Conservation (phyloP, 2,888 invertebrate species). For the Acleris laterana region DNA sequence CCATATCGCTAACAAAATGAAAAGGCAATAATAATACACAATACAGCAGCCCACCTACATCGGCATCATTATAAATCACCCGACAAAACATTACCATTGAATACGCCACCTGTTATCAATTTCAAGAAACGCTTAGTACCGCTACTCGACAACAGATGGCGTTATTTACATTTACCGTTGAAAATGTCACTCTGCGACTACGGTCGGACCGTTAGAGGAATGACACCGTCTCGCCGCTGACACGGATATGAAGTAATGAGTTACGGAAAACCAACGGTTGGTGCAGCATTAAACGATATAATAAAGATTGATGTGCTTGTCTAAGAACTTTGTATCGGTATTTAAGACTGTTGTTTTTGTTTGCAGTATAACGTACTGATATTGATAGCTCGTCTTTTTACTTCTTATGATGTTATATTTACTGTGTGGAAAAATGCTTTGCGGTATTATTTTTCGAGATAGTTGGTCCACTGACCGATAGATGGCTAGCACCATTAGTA, state of each 20-base stretch:
- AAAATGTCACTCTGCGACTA: slow-evolving; percentile 39
- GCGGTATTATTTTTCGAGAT: background rate
- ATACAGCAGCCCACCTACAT: slow-evolving; percentile 35
- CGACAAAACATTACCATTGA: slow-evolving; percentile 39
- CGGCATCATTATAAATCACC: slow-evolving; percentile 33
- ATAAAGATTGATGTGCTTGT: slow-evolving; percentile 25
- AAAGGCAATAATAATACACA: background rate
- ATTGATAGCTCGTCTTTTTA: slow-evolving; percentile 13
- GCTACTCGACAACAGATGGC: slow-evolving; percentile 77
- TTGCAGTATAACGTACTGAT: slow-evolving; percentile 7
- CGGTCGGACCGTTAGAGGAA: slow-evolving; percentile 62
- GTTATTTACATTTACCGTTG: slow-evolving; percentile 56
- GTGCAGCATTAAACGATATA: slow-evolving; percentile 54
- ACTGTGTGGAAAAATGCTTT: background rate
- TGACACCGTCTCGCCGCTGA: slow-evolving; percentile 61
- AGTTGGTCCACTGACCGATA: background rate
- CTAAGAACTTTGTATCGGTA: slow-evolving; percentile 9
- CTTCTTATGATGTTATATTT: background rate
- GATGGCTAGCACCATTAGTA: background rate
- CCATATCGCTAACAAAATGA: background rate
- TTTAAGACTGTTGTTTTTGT: background rate
- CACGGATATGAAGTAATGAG: slow-evolving; percentile 57
- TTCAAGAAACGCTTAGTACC: slow-evolving; percentile 66
- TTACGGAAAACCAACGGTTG: slow-evolving; percentile 55
- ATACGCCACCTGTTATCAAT: slow-evolving; percentile 61